Percentiles rank a stretch among this genome's conserved stretches.
These are phyloP conservation scores for Eptatretus atami DNA, from an alignment of 2,797 vertebrate species.

Conservation along the genomic window DNA sequence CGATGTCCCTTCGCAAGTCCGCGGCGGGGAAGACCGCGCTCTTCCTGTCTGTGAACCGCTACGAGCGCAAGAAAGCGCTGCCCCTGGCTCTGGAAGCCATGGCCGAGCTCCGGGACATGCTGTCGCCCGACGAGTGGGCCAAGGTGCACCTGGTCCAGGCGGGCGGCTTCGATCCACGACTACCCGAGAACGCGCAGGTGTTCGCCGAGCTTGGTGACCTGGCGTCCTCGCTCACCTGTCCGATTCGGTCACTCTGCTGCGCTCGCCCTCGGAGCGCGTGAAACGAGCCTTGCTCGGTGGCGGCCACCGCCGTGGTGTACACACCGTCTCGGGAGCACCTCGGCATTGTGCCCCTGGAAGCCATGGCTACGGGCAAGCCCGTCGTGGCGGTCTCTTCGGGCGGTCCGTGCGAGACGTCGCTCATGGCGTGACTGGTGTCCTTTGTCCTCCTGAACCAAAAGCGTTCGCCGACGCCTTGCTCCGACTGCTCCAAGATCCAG, in stretches of 20 bases:
- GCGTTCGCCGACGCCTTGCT: slow-evolving; percentile 50
- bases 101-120: slow-evolving; percentile 18
- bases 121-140: slow-evolving; percentile 20
- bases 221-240: slow-evolving; percentile 19
- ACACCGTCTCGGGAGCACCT: slow-evolving; percentile 88
- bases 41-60: slow-evolving; percentile 82
- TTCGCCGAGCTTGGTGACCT: slow-evolving; percentile 38
- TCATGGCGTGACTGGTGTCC: slow-evolving; percentile 32
- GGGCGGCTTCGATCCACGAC: slow-evolving; percentile 56
- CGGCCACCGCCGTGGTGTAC: slow-evolving; percentile 43
- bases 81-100: slow-evolving; percentile 36
- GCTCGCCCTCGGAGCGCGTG: slow-evolving; percentile 48
- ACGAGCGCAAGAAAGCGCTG: slow-evolving; percentile 80
- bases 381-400: slow-evolving; percentile 70
- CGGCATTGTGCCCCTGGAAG: slow-evolving; percentile 75
- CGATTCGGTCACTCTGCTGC: slow-evolving; percentile 43
- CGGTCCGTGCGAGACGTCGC: slow-evolving; percentile 51
- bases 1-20: slow-evolving; percentile 25
- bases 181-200: slow-evolving; percentile 60
- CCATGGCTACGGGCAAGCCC: slow-evolving; percentile 69
- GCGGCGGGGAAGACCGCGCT: slow-evolving; percentile 21
- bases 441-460: slow-evolving; percentile 34
- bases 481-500: slow-evolving; percentile 30
- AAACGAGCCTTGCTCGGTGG: slow-evolving; percentile 40
- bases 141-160: slow-evolving; percentile 51